Percentiles rank a stretch among this genome's conserved stretches.
Conservation (phyloP, 2,888 invertebrate genomes). For the Ernsta delagoae region DNA sequence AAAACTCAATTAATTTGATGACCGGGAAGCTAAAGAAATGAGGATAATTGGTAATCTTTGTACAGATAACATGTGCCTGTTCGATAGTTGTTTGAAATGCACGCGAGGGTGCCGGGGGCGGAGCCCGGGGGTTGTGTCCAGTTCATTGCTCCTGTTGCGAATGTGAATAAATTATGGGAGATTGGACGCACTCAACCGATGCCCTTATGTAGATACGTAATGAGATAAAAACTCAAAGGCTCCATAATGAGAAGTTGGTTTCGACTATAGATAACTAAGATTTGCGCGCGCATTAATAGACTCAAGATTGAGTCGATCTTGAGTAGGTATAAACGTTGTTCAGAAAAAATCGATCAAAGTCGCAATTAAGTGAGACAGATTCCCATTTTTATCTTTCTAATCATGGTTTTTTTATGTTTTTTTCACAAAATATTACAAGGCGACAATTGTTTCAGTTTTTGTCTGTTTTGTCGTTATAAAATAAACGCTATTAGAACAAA, state of each 20-base stretch:
- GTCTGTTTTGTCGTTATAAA: no score
- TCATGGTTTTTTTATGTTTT: not conserved
- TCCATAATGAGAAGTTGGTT: constrained; percentile 6
- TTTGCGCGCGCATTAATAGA: no score
- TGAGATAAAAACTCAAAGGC: constrained; percentile 34
- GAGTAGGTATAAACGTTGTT: no score
- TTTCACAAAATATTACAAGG: not conserved
- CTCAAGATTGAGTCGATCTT: no score
- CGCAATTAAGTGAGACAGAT: no score
- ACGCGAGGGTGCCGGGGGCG: constrained; percentile 32
- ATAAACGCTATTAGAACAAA: no score
- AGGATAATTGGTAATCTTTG: constrained; percentile 4
- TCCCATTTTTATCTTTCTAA: not conserved
- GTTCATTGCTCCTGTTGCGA: constrained; percentile 39
- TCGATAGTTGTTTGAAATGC: constrained; percentile 31
- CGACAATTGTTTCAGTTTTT: no score
- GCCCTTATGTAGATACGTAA: constrained; percentile 8
- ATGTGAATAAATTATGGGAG: constrained; percentile 43
- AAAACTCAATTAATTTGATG: constrained; percentile 4
- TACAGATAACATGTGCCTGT: constrained; percentile 23
- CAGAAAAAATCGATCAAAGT: no score
- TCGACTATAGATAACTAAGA: no score
- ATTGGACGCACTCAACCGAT: constrained; percentile 38
- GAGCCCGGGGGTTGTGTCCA: constrained; percentile 37
- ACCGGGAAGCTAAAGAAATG: constrained; percentile 17